Percentiles rank a stretch among this genome's conserved stretches.
These are phyloP conservation scores for Bovichtus variegatus DNA, from an alignment of 2,797 vertebrate species.

Conservation along the genomic window DNA sequence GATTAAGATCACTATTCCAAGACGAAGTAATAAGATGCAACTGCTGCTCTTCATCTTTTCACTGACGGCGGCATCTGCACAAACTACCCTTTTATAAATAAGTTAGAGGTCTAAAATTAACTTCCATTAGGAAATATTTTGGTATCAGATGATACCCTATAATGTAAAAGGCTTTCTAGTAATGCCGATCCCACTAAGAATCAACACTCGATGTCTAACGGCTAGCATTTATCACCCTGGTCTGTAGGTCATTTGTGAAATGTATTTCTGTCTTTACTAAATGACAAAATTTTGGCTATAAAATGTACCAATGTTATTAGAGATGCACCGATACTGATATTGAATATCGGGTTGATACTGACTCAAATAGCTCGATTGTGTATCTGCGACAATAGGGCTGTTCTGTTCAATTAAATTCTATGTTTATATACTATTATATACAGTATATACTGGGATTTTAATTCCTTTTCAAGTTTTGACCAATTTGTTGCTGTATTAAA, in stretches of 20 bases:
- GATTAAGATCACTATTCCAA: conserved; percentile 71
- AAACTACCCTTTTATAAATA: neutral
- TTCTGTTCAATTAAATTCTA: too few species aligned
- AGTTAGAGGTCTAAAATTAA: conserved; percentile 10
- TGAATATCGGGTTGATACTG: too few species aligned
- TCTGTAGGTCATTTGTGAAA: neutral
- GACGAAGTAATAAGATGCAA: conserved; percentile 58
- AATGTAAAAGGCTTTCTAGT: neutral
- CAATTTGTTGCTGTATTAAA: too few species aligned
- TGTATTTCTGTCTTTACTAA: neutral
- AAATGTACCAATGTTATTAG: neutral
- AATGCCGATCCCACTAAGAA: neutral
- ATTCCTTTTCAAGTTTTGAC: too few species aligned
- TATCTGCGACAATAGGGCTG: too few species aligned
- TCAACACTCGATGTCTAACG: conserved; percentile 3
- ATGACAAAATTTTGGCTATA: neutral
- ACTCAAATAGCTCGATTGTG: too few species aligned
- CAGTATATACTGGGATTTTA: too few species aligned
- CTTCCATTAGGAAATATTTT: neutral
- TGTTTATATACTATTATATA: too few species aligned
- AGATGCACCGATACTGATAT: too few species aligned
- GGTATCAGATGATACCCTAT: neutral
- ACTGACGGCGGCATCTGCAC: conserved; percentile 50
- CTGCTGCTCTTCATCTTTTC: conserved; percentile 49
- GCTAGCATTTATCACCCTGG: neutral